A percentile compares a stretch with the other conserved stretches of the same genome.
Evolutionary conservation across 1,140 invertebrate genomes (phyloP).

Genomic region (Planococcus citri): DNA sequence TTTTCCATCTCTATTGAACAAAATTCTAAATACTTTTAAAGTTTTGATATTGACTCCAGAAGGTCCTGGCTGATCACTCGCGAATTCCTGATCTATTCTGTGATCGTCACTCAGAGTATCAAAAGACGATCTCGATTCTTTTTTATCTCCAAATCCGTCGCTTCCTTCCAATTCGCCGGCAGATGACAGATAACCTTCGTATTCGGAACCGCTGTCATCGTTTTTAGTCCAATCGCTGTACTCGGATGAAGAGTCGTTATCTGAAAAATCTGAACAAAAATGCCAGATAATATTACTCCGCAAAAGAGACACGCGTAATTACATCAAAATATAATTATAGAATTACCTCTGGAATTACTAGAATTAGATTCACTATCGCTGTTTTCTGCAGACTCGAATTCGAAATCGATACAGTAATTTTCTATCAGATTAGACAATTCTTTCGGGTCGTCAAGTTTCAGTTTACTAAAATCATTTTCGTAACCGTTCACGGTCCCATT

Average conservation of each 20-base stretch:
- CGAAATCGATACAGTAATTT: neutral
- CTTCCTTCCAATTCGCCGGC: conserved; percentile 33
- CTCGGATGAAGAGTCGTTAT: conserved; percentile 29
- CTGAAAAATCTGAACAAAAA: conserved; percentile 27
- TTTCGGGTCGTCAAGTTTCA: neutral
- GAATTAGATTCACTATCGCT: neutral
- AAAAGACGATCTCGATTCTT: neutral
- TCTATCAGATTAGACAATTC: neutral
- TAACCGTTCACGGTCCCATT: neutral
- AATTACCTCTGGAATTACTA: neutral
- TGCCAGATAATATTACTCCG: too few relatives aligned
- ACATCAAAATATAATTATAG: too few relatives aligned
- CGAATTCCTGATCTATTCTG: neutral
- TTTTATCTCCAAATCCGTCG: neutral
- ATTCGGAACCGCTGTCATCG: conserved; percentile 13
- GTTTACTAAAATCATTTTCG: neutral
- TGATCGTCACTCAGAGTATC: neutral
- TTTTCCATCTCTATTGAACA: too few relatives aligned
- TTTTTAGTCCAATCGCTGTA: conserved; percentile 24
- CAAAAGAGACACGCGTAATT: too few relatives aligned
- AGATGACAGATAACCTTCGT: conserved; percentile 38
- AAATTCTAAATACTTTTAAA: too few relatives aligned
- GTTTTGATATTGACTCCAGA: neutral
- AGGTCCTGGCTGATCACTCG: neutral
- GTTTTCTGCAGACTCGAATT: conserved; percentile 28